Percentiles rank a stretch among this genome's conserved stretches.
Evolutionary conservation across 2,113 vertebrate species (phyloP).

Genomic region (Tachysurus vachellii): DNA sequence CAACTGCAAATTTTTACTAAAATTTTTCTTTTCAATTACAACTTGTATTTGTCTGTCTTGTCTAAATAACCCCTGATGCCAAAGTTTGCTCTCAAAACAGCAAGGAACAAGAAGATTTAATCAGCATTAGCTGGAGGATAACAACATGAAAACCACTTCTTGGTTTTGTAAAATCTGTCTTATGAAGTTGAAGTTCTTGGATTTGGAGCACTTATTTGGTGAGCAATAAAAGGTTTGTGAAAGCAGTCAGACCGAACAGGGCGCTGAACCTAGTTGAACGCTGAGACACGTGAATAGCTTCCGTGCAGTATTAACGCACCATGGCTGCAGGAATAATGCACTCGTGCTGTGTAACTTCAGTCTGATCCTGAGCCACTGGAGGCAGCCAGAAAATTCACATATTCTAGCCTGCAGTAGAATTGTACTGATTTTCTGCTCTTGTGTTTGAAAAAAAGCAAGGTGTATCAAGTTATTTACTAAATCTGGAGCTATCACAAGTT

Average conservation of each 20-base stretch:
- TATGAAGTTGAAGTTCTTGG: background rate
- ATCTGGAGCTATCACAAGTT: too few species aligned
- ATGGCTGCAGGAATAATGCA: constrained; percentile 2
- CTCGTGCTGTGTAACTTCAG: constrained; percentile 11
- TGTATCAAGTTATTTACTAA: background rate
- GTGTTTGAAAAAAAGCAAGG: background rate
- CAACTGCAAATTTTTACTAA: background rate
- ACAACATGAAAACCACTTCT: background rate
- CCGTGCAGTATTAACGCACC: background rate
- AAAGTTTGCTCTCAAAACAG: background rate
- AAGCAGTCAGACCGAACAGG: background rate
- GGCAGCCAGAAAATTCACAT: background rate
- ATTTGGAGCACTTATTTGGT: background rate
- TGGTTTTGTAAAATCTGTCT: background rate
- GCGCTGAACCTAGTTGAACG: background rate
- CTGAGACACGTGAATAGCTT: background rate
- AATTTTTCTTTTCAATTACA: background rate
- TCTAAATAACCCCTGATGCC: background rate
- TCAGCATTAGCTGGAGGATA: background rate
- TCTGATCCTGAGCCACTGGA: background rate
- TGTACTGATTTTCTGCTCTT: background rate
- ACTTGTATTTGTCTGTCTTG: background rate
- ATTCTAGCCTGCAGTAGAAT: background rate
- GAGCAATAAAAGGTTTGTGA: background rate
- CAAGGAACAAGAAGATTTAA: background rate